phyloP scores from a whole-genome alignment of 2,888 invertebrate species.

The Sabatieria punctata region DNA sequence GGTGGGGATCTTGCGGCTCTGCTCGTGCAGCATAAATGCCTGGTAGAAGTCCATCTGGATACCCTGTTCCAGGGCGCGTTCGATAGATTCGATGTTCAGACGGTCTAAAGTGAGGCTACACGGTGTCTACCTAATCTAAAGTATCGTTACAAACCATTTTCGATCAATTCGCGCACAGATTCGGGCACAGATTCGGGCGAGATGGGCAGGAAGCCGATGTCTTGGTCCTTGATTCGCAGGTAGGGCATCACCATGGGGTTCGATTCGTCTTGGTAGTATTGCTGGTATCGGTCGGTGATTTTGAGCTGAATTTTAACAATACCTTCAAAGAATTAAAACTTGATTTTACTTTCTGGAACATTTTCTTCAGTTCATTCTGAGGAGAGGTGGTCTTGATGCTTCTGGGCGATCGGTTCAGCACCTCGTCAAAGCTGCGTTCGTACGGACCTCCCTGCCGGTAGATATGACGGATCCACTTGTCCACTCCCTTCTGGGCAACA shows the following conservation, averaged over 20 bases:
- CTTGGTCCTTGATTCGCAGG: constrained; percentile 17
- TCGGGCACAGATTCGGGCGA: constrained; percentile 14
- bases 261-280: constrained; percentile 9
- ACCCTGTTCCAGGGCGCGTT: constrained; percentile 12
- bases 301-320: neutral
- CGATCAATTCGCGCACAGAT: neutral
- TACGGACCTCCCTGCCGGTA: neutral
- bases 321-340: no score
- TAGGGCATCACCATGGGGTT: constrained; percentile 15
- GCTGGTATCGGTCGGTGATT: neutral
- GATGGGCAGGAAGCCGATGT: constrained; percentile 21
- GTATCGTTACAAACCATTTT: neutral
- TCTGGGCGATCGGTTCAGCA: constrained; percentile 14
- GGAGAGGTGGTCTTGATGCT: constrained; percentile 3
- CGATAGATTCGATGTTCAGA: constrained; percentile 11
- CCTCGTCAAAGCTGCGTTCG: constrained; percentile 10
- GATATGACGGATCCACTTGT: constrained; percentile 1
- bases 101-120: constrained; percentile 7
- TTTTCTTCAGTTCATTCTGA: constrained; percentile 8
- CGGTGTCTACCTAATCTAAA: neutral
- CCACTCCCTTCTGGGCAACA: constrained; percentile 8
- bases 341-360: constrained; percentile 7
- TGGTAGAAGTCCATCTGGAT: constrained; percentile 1
- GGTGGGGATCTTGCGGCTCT: constrained; percentile 15
- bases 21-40: constrained; percentile 11